These are phyloP conservation scores for Pseudomyrmex dendroicus DNA, from an alignment of 1,140 invertebrate genomes.

Conservation along the genomic window DNA sequence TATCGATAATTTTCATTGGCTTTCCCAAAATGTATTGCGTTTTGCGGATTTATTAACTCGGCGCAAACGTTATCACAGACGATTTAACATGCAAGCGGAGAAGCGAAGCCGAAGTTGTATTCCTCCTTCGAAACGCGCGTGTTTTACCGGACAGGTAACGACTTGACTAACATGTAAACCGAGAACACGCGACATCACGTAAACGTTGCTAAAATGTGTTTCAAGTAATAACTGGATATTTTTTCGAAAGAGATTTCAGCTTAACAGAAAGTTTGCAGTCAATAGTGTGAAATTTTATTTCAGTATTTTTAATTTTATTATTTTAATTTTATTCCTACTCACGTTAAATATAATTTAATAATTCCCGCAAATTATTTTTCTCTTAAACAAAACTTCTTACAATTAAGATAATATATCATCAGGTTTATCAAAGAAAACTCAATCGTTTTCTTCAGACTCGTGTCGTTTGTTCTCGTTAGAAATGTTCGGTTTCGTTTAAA, in stretches of 20 bases:
- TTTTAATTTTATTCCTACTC: background rate
- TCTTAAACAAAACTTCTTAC: background rate
- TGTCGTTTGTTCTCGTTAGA: slow-evolving; percentile 34
- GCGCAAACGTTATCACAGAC: background rate
- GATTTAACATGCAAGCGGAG: slow-evolving; percentile 41
- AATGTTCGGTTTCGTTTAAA: slow-evolving; percentile 24
- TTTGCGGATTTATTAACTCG: slow-evolving; percentile 51
- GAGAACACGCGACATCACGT: slow-evolving; percentile 39
- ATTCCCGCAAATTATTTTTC: too few species aligned
- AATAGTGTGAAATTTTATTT: too few species aligned
- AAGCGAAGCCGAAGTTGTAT: slow-evolving; percentile 21
- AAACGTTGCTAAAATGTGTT: slow-evolving; percentile 23
- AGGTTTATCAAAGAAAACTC: slow-evolving; percentile 8
- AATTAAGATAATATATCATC: background rate
- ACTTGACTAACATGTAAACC: slow-evolving; percentile 34
- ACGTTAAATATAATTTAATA: too few species aligned
- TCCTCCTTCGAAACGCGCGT: slow-evolving; percentile 17
- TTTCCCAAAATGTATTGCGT: slow-evolving; percentile 39
- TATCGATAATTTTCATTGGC: background rate
- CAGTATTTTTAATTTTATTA: slow-evolving; percentile 7
- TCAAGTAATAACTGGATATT: background rate
- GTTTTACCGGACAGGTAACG: slow-evolving; percentile 32
- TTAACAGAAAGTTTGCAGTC: too few species aligned
- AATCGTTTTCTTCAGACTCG: background rate
- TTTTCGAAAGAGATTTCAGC: background rate